Evolutionary conservation across 2,797 vertebrate genomes (phyloP).

Genomic region (Chromis chromis): DNA sequence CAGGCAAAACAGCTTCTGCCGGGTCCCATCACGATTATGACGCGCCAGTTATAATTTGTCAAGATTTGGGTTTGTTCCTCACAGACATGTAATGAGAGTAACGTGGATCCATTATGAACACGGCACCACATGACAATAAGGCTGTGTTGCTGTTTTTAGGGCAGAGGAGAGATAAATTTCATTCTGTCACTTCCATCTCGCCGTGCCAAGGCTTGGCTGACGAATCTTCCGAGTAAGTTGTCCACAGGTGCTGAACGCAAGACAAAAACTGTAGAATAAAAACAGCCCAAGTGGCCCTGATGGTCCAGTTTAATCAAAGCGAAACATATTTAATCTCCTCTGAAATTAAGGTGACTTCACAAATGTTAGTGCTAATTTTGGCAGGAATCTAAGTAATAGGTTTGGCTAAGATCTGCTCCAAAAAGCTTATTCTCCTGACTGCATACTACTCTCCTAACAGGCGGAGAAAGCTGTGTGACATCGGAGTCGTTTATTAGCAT

Average conservation of each 20-base stretch:
- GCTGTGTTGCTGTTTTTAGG: constrained; percentile 54
- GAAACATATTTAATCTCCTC: constrained; percentile 55
- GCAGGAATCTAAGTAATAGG: constrained; percentile 38
- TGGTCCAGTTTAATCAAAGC: constrained; percentile 61
- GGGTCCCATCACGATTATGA: constrained; percentile 41
- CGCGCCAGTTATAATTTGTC: constrained; percentile 63
- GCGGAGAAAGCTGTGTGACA: constrained; percentile 29
- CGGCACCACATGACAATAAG: constrained; percentile 49
- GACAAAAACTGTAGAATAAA: constrained; percentile 42
- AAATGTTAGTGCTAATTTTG: constrained; percentile 55
- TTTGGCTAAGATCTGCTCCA: constrained; percentile 31
- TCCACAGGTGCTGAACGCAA: constrained; percentile 50
- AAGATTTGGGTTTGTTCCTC: constrained; percentile 60
- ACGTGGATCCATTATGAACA: constrained; percentile 52
- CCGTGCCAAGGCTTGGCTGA: constrained; percentile 57
- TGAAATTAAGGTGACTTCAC: constrained; percentile 56
- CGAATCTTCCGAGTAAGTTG: constrained; percentile 42
- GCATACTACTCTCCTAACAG: background rate
- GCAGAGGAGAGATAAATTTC: constrained; percentile 49
- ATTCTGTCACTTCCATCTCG: constrained; percentile 50
- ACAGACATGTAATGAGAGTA: constrained; percentile 65
- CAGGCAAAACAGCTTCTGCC: constrained; percentile 47
- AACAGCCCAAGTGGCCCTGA: constrained; percentile 37
- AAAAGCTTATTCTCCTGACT: constrained; percentile 27
- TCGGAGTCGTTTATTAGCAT: constrained; percentile 57